phyloP scores from a whole-genome alignment of 1,140 invertebrate genomes.

The Asbolus verrucosus region DNA sequence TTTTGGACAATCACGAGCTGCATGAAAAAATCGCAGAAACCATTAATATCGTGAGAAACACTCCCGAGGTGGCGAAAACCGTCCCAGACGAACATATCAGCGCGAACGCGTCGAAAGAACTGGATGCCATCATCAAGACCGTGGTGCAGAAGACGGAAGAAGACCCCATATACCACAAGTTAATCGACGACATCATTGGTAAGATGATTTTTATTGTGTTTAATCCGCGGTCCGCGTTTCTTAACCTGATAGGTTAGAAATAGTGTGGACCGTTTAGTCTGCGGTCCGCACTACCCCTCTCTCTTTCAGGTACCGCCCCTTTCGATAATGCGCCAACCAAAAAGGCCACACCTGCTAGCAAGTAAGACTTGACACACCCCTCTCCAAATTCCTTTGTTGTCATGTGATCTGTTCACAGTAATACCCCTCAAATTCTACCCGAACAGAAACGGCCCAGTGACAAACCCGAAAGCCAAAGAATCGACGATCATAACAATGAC shows the following conservation, averaged over 20 bases:
- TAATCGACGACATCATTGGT: constrained; percentile 56
- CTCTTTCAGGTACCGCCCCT: no score
- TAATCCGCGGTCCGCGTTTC: no score
- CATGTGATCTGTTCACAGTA: no score
- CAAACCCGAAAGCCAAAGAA: neutral
- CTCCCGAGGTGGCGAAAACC: constrained; percentile 27
- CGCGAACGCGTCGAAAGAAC: constrained; percentile 43
- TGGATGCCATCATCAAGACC: constrained; percentile 53
- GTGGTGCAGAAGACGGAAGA: constrained; percentile 55
- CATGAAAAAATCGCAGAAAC: constrained; percentile 57
- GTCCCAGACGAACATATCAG: constrained; percentile 29
- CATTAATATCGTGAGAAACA: constrained; percentile 52
- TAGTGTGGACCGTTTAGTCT: no score
- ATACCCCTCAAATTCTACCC: no score
- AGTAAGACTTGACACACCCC: no score
- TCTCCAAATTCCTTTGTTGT: no score
- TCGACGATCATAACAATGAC: constrained; percentile 46
- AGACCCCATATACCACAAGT: constrained; percentile 55
- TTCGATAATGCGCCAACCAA: no score
- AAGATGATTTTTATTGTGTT: constrained; percentile 1
- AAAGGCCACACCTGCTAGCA: no score
- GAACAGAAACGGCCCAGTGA: neutral
- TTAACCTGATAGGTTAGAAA: no score
- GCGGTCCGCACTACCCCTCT: no score
- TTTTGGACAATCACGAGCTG: constrained; percentile 54